These are phyloP conservation scores for Nomada fucata DNA, from an alignment of 2,888 invertebrate genomes.

Conservation along the genomic window DNA sequence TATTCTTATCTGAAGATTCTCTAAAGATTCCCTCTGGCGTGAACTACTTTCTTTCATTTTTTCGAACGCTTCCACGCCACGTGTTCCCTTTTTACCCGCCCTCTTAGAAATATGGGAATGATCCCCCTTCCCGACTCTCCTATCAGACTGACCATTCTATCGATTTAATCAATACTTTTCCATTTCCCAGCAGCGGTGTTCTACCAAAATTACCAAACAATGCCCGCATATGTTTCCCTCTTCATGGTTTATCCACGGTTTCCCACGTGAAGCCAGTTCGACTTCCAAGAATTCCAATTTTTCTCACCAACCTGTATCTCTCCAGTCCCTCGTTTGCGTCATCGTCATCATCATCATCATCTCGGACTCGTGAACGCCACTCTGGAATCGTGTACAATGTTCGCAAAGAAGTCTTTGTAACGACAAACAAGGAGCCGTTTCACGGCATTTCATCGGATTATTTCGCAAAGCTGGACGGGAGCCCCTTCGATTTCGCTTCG, in stretches of 20 bases:
- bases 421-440: conserved; percentile 15
- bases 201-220: conserved; percentile 17
- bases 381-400: background rate
- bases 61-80: background rate
- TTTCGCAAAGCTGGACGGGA: conserved; percentile 28
- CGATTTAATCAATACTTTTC: conserved; percentile 30
- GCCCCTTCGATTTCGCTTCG: conserved; percentile 43
- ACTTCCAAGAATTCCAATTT: conserved; percentile 9
- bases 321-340: conserved; percentile 15
- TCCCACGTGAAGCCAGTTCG: conserved; percentile 7
- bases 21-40: background rate
- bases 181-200: background rate
- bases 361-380: background rate
- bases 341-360: background rate
- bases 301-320: conserved; percentile 12
- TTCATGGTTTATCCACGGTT: background rate
- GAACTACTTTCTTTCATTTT: conserved; percentile 7
- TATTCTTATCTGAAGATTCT: background rate
- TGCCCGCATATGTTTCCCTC: conserved; percentile 2
- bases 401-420: conserved; percentile 14
- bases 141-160: background rate
- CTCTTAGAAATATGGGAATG: too few relatives aligned
- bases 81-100: background rate
- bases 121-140: background rate
- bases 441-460: conserved; percentile 35